A percentile compares a stretch with the other conserved stretches of the same genome.
phyloP scores from a whole-genome alignment of 2,888 invertebrate genomes.

The Euphydryas editha region DNA sequence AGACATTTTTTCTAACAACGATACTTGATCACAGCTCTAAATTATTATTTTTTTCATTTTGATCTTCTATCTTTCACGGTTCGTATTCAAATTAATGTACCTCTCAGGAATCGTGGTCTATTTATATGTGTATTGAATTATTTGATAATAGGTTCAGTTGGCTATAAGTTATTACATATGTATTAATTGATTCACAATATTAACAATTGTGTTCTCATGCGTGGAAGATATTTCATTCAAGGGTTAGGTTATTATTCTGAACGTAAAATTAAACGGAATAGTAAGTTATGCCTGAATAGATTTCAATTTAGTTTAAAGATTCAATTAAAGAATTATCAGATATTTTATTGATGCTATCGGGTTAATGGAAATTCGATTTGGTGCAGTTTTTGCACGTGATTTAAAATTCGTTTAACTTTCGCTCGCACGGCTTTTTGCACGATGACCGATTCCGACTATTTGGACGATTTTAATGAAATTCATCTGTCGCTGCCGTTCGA shows the following conservation, averaged over 20 bases:
- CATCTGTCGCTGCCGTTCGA: conserved; percentile 33
- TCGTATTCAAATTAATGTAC: too few relatives aligned
- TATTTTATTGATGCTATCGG: conserved; percentile 23
- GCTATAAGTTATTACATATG: too few relatives aligned
- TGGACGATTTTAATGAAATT: conserved; percentile 44
- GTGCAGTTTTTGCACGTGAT: conserved; percentile 28
- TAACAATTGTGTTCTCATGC: background rate
- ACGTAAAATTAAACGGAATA: background rate
- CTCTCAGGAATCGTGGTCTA: too few relatives aligned
- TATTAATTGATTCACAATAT: background rate
- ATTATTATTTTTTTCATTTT: too few relatives aligned
- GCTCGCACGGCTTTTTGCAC: conserved; percentile 37
- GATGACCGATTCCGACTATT: conserved; percentile 34
- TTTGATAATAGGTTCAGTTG: too few relatives aligned
- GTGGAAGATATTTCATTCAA: background rate
- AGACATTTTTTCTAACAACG: too few relatives aligned
- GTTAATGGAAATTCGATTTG: conserved; percentile 27
- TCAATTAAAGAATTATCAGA: conserved; percentile 8
- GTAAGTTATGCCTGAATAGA: background rate
- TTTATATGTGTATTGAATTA: too few relatives aligned
- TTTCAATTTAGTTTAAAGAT: conserved; percentile 1
- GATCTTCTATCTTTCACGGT: too few relatives aligned
- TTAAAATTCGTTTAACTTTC: conserved; percentile 26
- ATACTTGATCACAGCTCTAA: too few relatives aligned
- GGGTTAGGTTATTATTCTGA: background rate